Evolutionary conservation across 2,113 vertebrate genomes (phyloP).

Genomic region (human): GRCh38 chrX:1776001-1776500

Average conservation of each 20-base stretch:
- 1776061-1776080: no score
- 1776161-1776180: neutral
- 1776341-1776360: neutral
- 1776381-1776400: neutral
- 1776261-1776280: neutral
- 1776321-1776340: neutral
- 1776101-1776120: no score
- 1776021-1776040: no score
- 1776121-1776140: neutral
- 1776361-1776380: neutral
- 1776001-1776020: no score
- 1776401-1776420: neutral
- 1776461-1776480: no score
- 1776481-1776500: no score
- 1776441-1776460: no score
- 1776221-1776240: neutral
- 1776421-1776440: neutral
- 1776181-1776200: neutral
- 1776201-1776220: neutral
- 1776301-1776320: neutral
- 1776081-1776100: no score
- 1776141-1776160: neutral
- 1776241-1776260: no score
- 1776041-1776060: no score
- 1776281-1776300: rapidly evolving